Percentiles rank a stretch among this genome's conserved stretches.
These are phyloP conservation scores for Buphagus erythrorhynchus DNA, from an alignment of 2,797 vertebrate species.

Conservation along the genomic window DNA sequence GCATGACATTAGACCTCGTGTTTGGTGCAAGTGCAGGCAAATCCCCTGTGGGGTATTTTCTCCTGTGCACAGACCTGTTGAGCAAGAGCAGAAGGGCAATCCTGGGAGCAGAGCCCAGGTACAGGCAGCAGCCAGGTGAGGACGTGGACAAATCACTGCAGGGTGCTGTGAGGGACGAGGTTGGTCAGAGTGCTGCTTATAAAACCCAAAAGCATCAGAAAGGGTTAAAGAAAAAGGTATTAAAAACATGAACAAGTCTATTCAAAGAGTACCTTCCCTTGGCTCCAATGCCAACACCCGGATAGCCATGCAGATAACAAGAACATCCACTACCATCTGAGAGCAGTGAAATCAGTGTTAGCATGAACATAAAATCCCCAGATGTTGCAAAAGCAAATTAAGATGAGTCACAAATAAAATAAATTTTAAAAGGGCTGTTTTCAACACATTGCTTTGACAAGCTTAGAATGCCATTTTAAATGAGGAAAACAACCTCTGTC, in stretches of 20 bases:
- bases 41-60: neutral
- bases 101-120: neutral
- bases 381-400: neutral
- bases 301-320: neutral
- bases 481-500: neutral
- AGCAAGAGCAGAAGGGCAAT: neutral
- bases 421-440: neutral
- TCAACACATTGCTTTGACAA: neutral
- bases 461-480: neutral
- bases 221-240: neutral
- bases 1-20: neutral
- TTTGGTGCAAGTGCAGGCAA: conserved; percentile 24
- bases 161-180: neutral
- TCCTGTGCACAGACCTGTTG: neutral
- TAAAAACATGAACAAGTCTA: neutral
- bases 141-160: neutral
- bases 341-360: neutral
- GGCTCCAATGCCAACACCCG: rapidly evolving
- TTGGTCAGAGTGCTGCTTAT: neutral
- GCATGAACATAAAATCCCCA: neutral
- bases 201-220: neutral
- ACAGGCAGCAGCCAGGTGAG: neutral
- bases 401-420: neutral
- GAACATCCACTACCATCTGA: neutral
- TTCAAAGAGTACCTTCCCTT: neutral